Evolutionary conservation across 1,140 invertebrate species (phyloP).

Genomic region (Drosophila mauritiana): DNA sequence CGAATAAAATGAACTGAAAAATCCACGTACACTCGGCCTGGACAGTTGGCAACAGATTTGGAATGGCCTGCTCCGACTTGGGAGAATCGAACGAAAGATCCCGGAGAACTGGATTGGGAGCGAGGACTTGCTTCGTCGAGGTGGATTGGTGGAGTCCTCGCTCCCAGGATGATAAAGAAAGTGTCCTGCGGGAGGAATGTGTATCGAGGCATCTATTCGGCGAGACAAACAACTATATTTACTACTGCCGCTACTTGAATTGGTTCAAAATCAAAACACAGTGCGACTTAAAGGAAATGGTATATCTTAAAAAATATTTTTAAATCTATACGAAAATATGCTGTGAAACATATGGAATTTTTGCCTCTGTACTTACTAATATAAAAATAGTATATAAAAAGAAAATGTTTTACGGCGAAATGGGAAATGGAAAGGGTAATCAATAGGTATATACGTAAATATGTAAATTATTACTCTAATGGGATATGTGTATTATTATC

Average conservation of each 20-base stretch:
- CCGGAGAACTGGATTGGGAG: not conserved
- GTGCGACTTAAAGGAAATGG: not conserved
- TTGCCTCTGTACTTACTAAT: no score
- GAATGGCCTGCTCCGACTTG: slow-evolving; percentile 21
- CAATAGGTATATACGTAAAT: no score
- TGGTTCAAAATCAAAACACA: slow-evolving; percentile 3
- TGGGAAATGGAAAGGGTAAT: no score
- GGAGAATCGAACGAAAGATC: not conserved
- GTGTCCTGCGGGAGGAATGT: not conserved
- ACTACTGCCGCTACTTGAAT: not conserved
- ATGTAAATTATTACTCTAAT: no score
- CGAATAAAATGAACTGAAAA: slow-evolving; percentile 68
- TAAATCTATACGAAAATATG: not conserved
- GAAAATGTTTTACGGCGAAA: no score
- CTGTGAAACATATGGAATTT: no score
- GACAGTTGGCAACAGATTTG: not conserved
- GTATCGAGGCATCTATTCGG: not conserved
- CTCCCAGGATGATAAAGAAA: not conserved
- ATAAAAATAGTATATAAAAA: no score
- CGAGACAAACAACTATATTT: slow-evolving; percentile 3
- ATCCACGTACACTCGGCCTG: not conserved
- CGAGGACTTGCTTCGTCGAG: not conserved
- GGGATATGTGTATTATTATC: no score
- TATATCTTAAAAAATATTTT: not conserved
- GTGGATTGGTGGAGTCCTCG: not conserved